A percentile compares a stretch with the other conserved stretches of the same genome.
These are phyloP conservation scores for Ormyrus thymus DNA, from an alignment of 2,888 invertebrate species.

Conservation along the genomic window DNA sequence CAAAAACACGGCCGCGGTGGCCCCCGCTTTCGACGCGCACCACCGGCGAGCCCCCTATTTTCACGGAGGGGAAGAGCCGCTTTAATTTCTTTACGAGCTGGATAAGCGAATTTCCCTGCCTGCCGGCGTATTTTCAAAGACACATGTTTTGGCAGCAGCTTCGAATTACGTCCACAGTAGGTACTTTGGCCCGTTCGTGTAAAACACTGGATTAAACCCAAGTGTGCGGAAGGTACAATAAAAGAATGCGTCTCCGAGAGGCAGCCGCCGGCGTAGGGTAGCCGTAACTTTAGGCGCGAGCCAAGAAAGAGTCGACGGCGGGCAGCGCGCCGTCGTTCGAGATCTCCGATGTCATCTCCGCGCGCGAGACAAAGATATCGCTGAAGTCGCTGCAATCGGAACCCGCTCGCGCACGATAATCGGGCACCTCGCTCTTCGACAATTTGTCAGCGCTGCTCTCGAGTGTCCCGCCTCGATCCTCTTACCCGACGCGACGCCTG, in stretches of 20 bases:
- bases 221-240: too few species aligned
- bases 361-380: slow-evolving; percentile 21
- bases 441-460: slow-evolving; percentile 30
- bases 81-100: too few species aligned
- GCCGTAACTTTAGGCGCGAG: not conserved
- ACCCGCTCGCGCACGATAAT: not conserved
- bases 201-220: too few species aligned
- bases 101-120: too few species aligned
- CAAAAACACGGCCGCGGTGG: too few species aligned
- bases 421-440: not conserved
- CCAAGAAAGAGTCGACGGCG: not conserved
- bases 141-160: too few species aligned
- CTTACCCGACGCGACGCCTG: not conserved
- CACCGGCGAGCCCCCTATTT: too few species aligned
- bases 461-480: not conserved
- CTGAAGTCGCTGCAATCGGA: slow-evolving; percentile 32
- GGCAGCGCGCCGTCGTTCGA: not conserved
- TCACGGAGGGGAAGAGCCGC: too few species aligned
- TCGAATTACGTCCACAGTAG: too few species aligned
- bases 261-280: not conserved
- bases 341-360: slow-evolving; percentile 28
- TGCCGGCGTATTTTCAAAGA: too few species aligned
- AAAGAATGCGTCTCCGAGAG: not conserved
- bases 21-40: too few species aligned
- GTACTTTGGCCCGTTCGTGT: too few species aligned